Percentiles rank a stretch among this genome's conserved stretches.
phyloP scores from a whole-genome alignment of 30 jellyfish, hydroid and myxozoan species.

The Nemopilema nomurai region DNA sequence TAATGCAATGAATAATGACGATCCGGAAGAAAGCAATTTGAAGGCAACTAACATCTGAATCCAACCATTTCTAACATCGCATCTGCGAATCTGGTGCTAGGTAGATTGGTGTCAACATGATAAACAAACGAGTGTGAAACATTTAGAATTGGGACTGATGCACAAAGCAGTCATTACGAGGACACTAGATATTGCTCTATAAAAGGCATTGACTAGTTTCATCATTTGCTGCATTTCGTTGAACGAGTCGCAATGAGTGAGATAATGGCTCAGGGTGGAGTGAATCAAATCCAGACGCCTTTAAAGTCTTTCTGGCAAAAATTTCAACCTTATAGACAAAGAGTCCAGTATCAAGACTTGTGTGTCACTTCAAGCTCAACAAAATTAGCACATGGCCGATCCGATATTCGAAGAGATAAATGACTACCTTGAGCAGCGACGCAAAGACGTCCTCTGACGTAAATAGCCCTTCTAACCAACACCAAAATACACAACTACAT shows the following conservation, averaged over 20 bases:
- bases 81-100: background rate
- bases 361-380: too few relatives aligned
- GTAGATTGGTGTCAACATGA: background rate
- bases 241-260: too few relatives aligned
- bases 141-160: too few relatives aligned
- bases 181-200: too few relatives aligned
- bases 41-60: background rate
- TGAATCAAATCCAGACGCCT: too few relatives aligned
- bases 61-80: background rate
- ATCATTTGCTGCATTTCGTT: too few relatives aligned
- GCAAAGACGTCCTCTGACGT: background rate
- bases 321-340: too few relatives aligned
- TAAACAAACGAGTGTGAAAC: background rate
- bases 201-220: too few relatives aligned
- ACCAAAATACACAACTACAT: conserved; percentile 30
- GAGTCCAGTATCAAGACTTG: too few relatives aligned
- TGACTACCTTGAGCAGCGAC: background rate
- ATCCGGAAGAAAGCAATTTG: background rate
- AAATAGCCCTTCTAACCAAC: background rate
- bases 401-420: background rate
- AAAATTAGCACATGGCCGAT: background rate
- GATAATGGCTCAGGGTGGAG: too few relatives aligned
- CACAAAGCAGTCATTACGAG: too few relatives aligned
- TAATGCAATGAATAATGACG: background rate
- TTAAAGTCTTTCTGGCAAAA: too few relatives aligned